phyloP scores from a whole-genome alignment of 2,888 invertebrate species.

The Nephrotoma appendiculata region DNA sequence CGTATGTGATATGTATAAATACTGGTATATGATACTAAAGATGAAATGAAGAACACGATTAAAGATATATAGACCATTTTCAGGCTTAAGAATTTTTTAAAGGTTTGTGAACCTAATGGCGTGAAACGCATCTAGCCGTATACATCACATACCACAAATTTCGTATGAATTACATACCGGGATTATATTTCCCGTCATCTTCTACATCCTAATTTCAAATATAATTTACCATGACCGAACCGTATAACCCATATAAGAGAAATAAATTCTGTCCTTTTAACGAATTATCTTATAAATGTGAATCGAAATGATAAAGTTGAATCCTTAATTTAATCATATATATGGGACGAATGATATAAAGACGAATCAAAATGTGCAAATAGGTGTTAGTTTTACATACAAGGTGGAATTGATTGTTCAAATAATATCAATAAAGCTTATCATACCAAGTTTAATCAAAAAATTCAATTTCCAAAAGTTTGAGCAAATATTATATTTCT shows the following conservation, averaged over 20 bases:
- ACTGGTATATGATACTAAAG: background rate
- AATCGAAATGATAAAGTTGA: background rate
- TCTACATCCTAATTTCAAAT: background rate
- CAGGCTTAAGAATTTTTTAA: too few relatives aligned
- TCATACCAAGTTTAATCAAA: too few relatives aligned
- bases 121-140: too few relatives aligned
- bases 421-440: too few relatives aligned
- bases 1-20: background rate
- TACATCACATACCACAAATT: too few relatives aligned
- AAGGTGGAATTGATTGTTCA: background rate
- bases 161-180: background rate
- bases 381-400: background rate
- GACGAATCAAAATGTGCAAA: background rate
- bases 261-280: background rate
- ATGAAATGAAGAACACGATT: too few relatives aligned
- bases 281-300: background rate
- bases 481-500: too few relatives aligned
- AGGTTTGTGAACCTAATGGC: too few relatives aligned
- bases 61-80: too few relatives aligned
- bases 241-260: background rate
- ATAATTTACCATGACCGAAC: background rate
- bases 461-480: too few relatives aligned
- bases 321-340: background rate
- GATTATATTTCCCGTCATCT: background rate
- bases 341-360: background rate